Evolutionary conservation across 2,888 invertebrate genomes (phyloP), one percentile per base, ranked within the genome.

Genomic region (Gandaritis pyraliata): DNA sequence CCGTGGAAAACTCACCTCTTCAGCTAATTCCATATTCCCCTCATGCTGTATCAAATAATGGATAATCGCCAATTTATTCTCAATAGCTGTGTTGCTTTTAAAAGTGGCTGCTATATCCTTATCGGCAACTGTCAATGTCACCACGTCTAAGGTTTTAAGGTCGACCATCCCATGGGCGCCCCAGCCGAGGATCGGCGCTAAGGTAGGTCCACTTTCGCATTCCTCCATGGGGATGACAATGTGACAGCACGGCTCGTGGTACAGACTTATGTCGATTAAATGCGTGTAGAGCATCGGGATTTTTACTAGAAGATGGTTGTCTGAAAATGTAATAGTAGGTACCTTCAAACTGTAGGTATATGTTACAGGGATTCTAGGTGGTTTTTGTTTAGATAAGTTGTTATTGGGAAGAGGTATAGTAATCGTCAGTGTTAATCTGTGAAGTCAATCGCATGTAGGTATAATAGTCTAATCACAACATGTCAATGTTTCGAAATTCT

Each of bases 241-340:
- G 77, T 97, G 96, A 73, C 96, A 96, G 72, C 95, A 95, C 0
- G 97, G 97, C 80, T 97, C 97, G 83, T 97, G 97, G 74, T 94
- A 94, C 10, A 95, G 88, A 3, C 97, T 96, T 50, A 97, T 95
- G 88, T 98, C 98, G 56, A 98, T 89, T 29, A 98, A 87, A 78
- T 98, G 97, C 0, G 96, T 95, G 87, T 97, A 98, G 33, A 96
- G 92, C 77, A 95, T 96, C 12, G 97, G 97, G 23, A 97, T 95
- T 76, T 96, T 95, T 1, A 98, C 97, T 38, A 97, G 85, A 79
- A 98, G 94, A 73, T 97, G 95, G 80, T 96, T 96, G 68, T 95
- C 96, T 96, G 88, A 61, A 66, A 73, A 41, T 18, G 49, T 16
- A 55, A 33, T 1, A 10, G n/a, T n/a, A n/a, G n/a, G n/a, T n/a